phyloP scores from a whole-genome alignment of 2,888 invertebrate genomes.

The Cremastinae sp. region DNA sequence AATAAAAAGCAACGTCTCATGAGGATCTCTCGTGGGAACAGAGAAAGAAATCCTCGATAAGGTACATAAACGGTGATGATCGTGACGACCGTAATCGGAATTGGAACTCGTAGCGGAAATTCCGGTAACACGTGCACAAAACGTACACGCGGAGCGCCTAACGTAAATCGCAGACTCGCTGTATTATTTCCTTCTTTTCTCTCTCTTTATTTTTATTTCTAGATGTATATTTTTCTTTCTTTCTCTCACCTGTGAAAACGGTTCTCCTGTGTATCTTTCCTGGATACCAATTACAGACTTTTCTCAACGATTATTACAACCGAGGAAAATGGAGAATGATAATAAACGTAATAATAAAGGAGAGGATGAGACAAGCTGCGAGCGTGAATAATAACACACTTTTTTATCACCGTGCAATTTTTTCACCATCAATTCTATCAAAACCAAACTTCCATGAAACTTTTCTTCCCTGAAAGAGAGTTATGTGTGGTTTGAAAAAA shows the following conservation, averaged over 20 bases:
- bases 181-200: too few relatives aligned
- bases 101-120: conserved; percentile 65
- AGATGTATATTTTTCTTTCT: not conserved
- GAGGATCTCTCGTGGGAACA: conserved; percentile 3
- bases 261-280: conserved; percentile 26
- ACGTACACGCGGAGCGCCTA: not conserved
- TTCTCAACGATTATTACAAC: conserved; percentile 26
- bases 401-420: too few relatives aligned
- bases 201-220: too few relatives aligned
- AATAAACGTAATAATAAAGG: not conserved
- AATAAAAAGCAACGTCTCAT: not conserved
- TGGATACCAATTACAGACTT: conserved; percentile 33
- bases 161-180: too few relatives aligned
- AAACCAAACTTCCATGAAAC: too few relatives aligned
- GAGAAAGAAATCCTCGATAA: conserved; percentile 35
- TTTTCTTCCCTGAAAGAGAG: too few relatives aligned
- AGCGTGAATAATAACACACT: conserved; percentile 12
- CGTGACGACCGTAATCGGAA: conserved; percentile 62
- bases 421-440: too few relatives aligned
- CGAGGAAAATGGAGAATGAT: conserved; percentile 14
- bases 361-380: not conserved
- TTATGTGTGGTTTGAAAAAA: too few relatives aligned
- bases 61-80: conserved; percentile 34
- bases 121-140: conserved; percentile 38
- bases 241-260: conserved; percentile 26